phyloP scores from a whole-genome alignment of 2,113 vertebrate species.

The Oncorhynchus mykiss region DNA sequence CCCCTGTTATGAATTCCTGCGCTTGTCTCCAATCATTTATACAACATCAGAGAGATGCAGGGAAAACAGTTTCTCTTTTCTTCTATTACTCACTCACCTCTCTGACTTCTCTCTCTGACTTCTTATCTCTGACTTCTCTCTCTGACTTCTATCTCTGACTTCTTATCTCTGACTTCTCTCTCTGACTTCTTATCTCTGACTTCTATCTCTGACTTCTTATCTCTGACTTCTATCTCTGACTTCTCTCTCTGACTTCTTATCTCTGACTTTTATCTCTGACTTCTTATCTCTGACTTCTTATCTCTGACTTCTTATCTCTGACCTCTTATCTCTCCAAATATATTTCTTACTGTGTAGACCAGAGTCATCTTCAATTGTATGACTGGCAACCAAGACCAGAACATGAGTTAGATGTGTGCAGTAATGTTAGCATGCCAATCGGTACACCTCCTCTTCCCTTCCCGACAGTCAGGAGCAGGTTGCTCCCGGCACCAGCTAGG shows the following conservation, averaged over 20 bases:
- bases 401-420: slow-evolving; percentile 19
- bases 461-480: slow-evolving; percentile 15
- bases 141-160: too few relatives aligned
- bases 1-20: too few relatives aligned
- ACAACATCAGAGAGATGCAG: slow-evolving; percentile 19
- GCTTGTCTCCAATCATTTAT: too few relatives aligned
- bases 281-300: not conserved
- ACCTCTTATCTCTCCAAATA: too few relatives aligned
- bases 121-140: too few relatives aligned
- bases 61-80: slow-evolving; percentile 35
- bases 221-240: not conserved
- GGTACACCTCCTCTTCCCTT: not conserved
- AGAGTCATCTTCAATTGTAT: not conserved
- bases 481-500: slow-evolving; percentile 36
- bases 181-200: too few relatives aligned
- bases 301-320: slow-evolving; percentile 23
- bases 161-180: too few relatives aligned
- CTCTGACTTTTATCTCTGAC: too few relatives aligned
- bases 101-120: slow-evolving; percentile 10
- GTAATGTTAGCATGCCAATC: slow-evolving; percentile 36
- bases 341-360: not conserved
- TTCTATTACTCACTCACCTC: slow-evolving; percentile 12
- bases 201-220: not conserved
- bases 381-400: slow-evolving; percentile 5
- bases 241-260: slow-evolving; percentile 24